Percentiles rank a stretch among this genome's conserved stretches.
Conservation (phyloP, 2,888 invertebrate genomes). For the Harpalus rubripes region DNA sequence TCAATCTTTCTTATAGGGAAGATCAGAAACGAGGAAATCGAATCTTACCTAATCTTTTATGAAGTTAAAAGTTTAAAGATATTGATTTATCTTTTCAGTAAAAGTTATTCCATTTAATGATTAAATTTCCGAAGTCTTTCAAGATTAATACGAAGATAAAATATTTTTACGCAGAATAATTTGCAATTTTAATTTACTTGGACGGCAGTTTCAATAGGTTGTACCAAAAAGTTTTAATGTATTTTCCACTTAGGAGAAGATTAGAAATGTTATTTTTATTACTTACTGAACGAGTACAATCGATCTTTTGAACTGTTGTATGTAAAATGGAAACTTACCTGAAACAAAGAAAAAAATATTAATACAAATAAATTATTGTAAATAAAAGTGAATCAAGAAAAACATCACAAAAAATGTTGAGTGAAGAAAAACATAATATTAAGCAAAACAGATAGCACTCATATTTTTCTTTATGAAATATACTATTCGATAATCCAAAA, state of each 20-base stretch:
- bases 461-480: no score
- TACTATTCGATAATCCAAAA: no score
- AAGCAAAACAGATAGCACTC: no score
- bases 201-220: not conserved
- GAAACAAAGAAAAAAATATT: constrained; percentile 37
- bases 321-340: constrained; percentile 26
- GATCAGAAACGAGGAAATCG: not conserved
- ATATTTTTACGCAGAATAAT: constrained; percentile 29
- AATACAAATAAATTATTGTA: not conserved
- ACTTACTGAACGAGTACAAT: constrained; percentile 21
- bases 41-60: not conserved
- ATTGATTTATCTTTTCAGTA: not conserved
- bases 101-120: not conserved
- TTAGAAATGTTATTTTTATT: constrained; percentile 31
- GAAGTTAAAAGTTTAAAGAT: not conserved
- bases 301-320: not conserved
- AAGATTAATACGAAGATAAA: constrained; percentile 27
- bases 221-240: constrained; percentile 25
- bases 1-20: constrained; percentile 24
- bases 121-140: constrained; percentile 3
- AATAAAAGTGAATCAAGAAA: not conserved
- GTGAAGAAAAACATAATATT: no score
- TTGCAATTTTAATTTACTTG: constrained; percentile 39
- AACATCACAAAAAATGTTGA: not conserved
- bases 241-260: constrained; percentile 18